A percentile compares a stretch with the other conserved stretches of the same genome.
These are phyloP conservation scores for Chitala chitala DNA, from an alignment of 2,113 vertebrate species.

Conservation along the genomic window DNA sequence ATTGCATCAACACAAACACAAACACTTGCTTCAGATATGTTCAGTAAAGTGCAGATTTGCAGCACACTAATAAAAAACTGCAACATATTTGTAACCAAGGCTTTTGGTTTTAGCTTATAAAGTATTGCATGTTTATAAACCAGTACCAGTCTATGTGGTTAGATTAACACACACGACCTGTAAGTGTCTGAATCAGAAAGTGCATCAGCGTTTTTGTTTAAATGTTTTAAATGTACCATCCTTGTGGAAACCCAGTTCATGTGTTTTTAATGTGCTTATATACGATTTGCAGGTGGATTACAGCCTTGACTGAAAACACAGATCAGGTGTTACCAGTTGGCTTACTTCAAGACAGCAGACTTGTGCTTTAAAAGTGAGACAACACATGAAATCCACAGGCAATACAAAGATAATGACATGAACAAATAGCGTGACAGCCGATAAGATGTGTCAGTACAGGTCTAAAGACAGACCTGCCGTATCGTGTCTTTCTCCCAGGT, in stretches of 20 bases:
- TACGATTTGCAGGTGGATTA: background rate
- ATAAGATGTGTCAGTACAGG: too few species aligned
- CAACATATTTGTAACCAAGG: background rate
- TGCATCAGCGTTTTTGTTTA: background rate
- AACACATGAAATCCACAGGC: too few species aligned
- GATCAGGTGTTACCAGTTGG: too few species aligned
- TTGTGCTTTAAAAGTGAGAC: constrained; percentile 10
- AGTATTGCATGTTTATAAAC: constrained; percentile 1
- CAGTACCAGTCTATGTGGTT: background rate
- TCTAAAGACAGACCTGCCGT: too few species aligned
- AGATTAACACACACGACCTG: background rate
- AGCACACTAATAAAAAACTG: constrained; percentile 19
- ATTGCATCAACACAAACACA: background rate
- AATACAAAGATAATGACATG: too few species aligned
- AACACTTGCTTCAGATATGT: constrained; percentile 3
- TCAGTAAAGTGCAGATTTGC: background rate
- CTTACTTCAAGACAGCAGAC: too few species aligned
- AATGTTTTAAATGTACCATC: background rate
- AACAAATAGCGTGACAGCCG: too few species aligned
- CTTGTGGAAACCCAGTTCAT: background rate
- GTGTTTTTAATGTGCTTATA: background rate
- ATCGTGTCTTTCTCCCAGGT: too few species aligned
- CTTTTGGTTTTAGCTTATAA: background rate
- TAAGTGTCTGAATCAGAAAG: background rate
- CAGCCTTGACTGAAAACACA: background rate